Percentiles rank a stretch among this genome's conserved stretches.
These are phyloP conservation scores for Chaitophorus viminalis DNA, from an alignment of 2,888 invertebrate species.

Conservation along the genomic window DNA sequence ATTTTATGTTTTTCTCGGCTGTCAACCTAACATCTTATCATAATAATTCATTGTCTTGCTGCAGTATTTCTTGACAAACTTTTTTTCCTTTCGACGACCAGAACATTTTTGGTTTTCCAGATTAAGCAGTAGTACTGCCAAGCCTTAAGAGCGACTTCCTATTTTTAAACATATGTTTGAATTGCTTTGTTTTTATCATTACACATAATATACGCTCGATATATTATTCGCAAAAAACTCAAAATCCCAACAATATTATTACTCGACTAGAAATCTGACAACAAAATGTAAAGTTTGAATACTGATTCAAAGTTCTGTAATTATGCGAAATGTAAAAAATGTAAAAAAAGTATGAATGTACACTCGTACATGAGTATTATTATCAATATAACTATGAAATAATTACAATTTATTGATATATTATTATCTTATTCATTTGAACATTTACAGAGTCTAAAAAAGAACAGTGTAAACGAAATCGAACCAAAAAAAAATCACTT, in stretches of 20 bases:
- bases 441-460: no score
- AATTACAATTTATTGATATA: no score
- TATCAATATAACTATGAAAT: no score
- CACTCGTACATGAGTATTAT: no score
- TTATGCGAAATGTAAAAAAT: no score
- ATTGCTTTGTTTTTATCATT: background rate
- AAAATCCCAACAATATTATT: background rate
- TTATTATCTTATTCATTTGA: no score
- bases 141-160: background rate
- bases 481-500: no score
- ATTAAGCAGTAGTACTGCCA: constrained; percentile 1
- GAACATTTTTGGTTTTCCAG: no score
- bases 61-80: constrained; percentile 21
- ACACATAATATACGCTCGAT: background rate
- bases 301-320: no score
- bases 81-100: constrained; percentile 1
- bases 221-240: background rate
- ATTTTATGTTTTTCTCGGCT: background rate
- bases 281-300: background rate
- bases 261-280: background rate
- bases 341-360: no score
- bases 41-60: constrained; percentile 4
- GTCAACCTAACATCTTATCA: constrained; percentile 8
- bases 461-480: no score
- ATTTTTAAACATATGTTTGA: background rate